These are phyloP conservation scores for Ridgeia piscesae DNA, from an alignment of 1,140 invertebrate species.

Conservation along the genomic window DNA sequence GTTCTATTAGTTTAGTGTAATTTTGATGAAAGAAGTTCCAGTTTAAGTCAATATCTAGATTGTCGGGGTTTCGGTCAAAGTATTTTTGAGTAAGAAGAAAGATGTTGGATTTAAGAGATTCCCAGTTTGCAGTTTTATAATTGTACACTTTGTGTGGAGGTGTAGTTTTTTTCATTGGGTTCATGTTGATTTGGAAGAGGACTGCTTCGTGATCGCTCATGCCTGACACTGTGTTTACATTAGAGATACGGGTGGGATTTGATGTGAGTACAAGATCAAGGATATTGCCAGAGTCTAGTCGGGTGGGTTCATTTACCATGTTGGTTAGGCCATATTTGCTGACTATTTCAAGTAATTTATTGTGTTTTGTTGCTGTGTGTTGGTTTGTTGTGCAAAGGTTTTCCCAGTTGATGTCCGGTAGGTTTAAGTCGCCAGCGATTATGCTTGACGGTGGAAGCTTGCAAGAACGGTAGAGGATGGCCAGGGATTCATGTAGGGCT, in stretches of 20 bases:
- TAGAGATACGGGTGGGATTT: neutral
- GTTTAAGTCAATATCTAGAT: neutral
- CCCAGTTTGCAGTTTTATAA: neutral
- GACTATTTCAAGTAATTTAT: neutral
- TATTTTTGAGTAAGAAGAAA: neutral
- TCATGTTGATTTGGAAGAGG: neutral
- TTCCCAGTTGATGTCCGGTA: too few relatives aligned
- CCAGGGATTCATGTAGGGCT: too few relatives aligned
- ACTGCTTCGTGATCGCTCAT: neutral
- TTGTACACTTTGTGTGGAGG: neutral
- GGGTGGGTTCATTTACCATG: neutral
- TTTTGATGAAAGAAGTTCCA: neutral
- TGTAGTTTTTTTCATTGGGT: neutral
- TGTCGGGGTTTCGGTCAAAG: neutral
- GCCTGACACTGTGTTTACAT: neutral
- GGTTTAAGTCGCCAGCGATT: too few relatives aligned
- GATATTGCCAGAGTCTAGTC: neutral
- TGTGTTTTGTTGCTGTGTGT: neutral
- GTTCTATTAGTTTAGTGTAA: neutral
- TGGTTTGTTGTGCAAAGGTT: neutral
- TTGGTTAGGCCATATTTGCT: neutral
- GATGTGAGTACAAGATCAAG: neutral
- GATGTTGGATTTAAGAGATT: too few relatives aligned
- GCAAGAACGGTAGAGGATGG: too few relatives aligned
- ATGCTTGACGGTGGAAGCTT: too few relatives aligned